These are phyloP conservation scores for Anas flavirostris DNA, from an alignment of 2,797 vertebrate genomes.

Conservation along the genomic window DNA sequence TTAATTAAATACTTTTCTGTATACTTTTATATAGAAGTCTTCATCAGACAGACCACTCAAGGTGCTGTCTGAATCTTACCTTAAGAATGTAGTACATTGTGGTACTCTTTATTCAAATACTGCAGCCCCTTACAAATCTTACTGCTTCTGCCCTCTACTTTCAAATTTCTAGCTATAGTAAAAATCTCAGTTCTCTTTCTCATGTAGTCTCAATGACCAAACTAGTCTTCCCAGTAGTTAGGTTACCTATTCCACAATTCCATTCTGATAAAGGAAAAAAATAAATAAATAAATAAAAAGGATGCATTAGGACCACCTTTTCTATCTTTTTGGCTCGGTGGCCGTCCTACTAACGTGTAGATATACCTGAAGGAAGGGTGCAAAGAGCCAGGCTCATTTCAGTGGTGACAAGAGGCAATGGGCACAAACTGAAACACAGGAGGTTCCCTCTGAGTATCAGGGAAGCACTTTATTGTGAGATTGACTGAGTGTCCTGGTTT, in stretches of 20 bases:
- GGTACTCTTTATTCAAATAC: neutral
- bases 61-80: neutral
- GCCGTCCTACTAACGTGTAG: too few species aligned
- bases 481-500: too few species aligned
- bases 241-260: neutral
- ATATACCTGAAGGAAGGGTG: too few species aligned
- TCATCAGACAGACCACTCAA: neutral
- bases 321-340: too few species aligned
- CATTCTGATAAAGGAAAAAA: neutral
- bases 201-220: neutral
- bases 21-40: neutral
- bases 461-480: too few species aligned
- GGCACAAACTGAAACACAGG: too few species aligned
- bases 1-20: slow-evolving; percentile 1
- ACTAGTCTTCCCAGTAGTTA: neutral
- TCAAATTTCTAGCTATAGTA: neutral
- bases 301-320: neutral
- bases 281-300: too few species aligned
- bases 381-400: too few species aligned
- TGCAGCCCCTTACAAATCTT: neutral
- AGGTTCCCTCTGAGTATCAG: too few species aligned
- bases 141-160: neutral
- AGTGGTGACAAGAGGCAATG: too few species aligned
- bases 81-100: neutral
- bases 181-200: neutral